phyloP scores from a whole-genome alignment of 2,113 vertebrate genomes.

The Otus sunia region DNA sequence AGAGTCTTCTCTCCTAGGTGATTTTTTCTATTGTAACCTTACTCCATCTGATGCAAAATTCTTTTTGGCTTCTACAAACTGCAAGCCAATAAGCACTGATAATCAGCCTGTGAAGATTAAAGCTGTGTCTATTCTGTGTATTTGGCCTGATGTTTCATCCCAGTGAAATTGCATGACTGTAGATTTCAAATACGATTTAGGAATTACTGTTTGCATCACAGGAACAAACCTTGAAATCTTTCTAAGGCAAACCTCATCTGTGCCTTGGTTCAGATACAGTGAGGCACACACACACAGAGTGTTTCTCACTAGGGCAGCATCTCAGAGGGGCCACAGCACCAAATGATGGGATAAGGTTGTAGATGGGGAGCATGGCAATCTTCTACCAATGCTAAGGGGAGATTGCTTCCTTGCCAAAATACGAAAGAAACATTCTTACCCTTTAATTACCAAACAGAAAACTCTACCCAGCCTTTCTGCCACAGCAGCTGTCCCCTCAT shows the following conservation, averaged over 20 bases:
- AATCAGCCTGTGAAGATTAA: neutral
- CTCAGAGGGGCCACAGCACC: neutral
- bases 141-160: neutral
- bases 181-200: neutral
- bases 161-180: neutral
- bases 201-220: neutral
- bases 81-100: neutral
- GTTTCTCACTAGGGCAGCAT: neutral
- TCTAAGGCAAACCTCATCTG: neutral
- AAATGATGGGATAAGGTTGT: neutral
- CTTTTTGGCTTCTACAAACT: neutral
- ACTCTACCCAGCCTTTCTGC: neutral
- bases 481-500: neutral
- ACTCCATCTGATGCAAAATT: neutral
- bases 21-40: neutral
- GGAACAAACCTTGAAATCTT: neutral
- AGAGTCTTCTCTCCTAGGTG: neutral
- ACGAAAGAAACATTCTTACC: neutral
- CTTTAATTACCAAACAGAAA: neutral
- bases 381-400: neutral
- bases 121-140: neutral
- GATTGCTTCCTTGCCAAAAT: neutral
- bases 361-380: neutral
- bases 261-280: neutral
- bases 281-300: neutral